A percentile compares a stretch with the other conserved stretches of the same genome.
These are phyloP conservation scores for Morus bassanus DNA, from an alignment of 2,797 vertebrate species.

Conservation along the genomic window DNA sequence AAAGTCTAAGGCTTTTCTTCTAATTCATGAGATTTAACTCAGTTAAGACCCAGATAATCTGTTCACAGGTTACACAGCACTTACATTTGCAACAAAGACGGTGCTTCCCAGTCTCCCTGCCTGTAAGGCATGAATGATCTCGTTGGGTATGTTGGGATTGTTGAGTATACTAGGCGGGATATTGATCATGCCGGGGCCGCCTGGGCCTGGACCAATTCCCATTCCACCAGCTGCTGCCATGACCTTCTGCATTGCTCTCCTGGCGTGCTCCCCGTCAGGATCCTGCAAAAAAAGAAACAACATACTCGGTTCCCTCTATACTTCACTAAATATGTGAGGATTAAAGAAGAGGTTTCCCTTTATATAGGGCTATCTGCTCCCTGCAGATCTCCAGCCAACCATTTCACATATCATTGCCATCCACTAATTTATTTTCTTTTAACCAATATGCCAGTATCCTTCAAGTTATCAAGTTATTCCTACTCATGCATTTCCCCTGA, in stretches of 20 bases:
- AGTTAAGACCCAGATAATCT: background rate
- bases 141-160: conserved; percentile 95
- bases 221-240: conserved; percentile 75
- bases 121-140: conserved; percentile 95
- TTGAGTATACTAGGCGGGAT: conserved; percentile 94
- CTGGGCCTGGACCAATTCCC: conserved; percentile 85
- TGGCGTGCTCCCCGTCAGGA: conserved; percentile 90
- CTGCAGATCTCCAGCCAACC: background rate
- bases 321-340: accelerated
- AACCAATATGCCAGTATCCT: background rate
- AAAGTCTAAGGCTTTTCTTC: background rate
- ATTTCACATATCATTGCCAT: background rate
- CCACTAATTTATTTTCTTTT: background rate
- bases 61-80: background rate
- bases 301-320: background rate
- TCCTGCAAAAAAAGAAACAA: conserved; percentile 76
- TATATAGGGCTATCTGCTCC: background rate
- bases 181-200: conserved; percentile 86
- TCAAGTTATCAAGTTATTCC: background rate
- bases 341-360: background rate
- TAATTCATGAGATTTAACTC: background rate
- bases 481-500: background rate
- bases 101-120: conserved; percentile 94
- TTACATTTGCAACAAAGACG: conserved; percentile 95
- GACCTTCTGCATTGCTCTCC: conserved; percentile 88